Evolutionary conservation across 1,140 invertebrate species (phyloP), one percentile per base, ranked within the genome.

Genomic region (Drosophila kanapiae): DNA sequence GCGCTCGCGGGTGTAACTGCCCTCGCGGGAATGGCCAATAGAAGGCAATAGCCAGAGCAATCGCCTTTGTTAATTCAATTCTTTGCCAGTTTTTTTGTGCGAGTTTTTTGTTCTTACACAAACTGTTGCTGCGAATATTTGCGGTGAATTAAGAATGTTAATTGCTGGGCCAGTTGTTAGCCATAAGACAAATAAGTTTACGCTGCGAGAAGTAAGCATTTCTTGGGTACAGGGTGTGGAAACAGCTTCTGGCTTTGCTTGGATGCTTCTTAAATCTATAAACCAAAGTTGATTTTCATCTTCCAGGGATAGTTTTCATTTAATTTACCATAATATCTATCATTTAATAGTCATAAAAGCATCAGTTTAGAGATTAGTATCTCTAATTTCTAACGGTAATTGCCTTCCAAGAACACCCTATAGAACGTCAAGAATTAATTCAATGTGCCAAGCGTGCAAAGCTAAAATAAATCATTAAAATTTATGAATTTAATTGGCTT

Each of bases 401-500:
- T 43, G 38, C 14, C 14, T 33, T 45, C 6, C n/a, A 1, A 7
- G 18, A 61, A 13, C 85, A 90, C 84, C 84, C 84, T 88, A 67
- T 84, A 37, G 23, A 4, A 4, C 38, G n/a, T 42, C 23, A 64
- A 69, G 67, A 88, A 87, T 80, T 80, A 78, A 87, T 80, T 60
- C 71, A 77, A 64, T 78, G 53, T 69, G 49, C 69, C 78, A 69
- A 80, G 85, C 69, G 78, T 75, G 83, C 82, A 75, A 48, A 61
- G 70, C 60, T 71, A 63, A 88, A 88, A 90, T 88, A 88, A 88
- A 88, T 90, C 84, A 88, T 88, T 90, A 88, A 84, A 88, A 90
- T 85, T 90, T 88, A 88, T 88, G 84, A 85, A 85, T 85, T 88
- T 88, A 90, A 88, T 88, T 90, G 85, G 51, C 82, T 81, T 78